Percentiles rank a stretch among this genome's conserved stretches.
Evolutionary conservation across 2,888 invertebrate genomes (phyloP).

Genomic region (Octonoba sinensis): DNA sequence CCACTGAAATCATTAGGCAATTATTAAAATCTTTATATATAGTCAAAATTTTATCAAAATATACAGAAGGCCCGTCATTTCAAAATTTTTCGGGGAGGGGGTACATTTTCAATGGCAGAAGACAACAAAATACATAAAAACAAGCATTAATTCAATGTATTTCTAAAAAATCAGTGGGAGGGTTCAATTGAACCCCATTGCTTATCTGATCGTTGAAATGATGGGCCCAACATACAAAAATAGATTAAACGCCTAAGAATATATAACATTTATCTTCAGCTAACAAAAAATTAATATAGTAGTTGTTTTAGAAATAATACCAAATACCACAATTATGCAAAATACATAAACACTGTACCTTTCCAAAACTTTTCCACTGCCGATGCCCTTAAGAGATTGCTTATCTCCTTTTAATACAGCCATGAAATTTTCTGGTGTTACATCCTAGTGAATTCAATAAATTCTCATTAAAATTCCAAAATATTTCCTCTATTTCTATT

Average conservation of each 20-base stretch:
- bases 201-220: no score
- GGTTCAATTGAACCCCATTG: no score
- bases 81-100: not conserved
- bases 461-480: not conserved
- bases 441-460: constrained; percentile 70
- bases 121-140: no score
- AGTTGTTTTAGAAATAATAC: no score
- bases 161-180: no score
- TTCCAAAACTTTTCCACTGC: constrained; percentile 73
- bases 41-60: not conserved
- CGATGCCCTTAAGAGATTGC: constrained; percentile 72
- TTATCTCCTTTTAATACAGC: constrained; percentile 75
- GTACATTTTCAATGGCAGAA: no score
- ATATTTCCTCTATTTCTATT: no score
- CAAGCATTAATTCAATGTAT: no score
- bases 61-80: not conserved
- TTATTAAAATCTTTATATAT: not conserved
- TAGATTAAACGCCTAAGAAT: not conserved
- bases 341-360: constrained; percentile 67
- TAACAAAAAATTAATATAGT: no score
- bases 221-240: not conserved
- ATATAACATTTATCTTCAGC: not conserved
- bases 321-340: no score
- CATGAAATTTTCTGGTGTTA: constrained; percentile 75
- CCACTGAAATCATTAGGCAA: constrained; percentile 69